phyloP scores from a whole-genome alignment of 2,888 invertebrate species.

The Megalurothrips usitatus region DNA sequence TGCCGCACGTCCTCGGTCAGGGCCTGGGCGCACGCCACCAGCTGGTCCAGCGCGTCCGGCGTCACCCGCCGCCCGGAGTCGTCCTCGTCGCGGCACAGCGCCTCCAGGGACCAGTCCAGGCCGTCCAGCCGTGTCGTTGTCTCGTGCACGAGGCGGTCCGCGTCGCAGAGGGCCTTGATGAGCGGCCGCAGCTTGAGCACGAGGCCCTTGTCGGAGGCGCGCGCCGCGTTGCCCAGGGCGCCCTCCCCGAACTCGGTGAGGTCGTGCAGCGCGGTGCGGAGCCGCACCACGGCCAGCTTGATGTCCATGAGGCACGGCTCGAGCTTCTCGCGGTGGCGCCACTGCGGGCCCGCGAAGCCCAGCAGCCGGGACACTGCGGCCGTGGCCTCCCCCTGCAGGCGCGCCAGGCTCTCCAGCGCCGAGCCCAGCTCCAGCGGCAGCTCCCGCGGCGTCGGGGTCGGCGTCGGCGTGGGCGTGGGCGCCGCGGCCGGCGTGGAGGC shows the following conservation, averaged over 20 bases:
- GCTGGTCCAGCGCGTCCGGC: constrained; percentile 81
- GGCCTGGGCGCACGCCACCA: constrained; percentile 80
- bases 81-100: constrained; percentile 45
- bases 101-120: constrained; percentile 71
- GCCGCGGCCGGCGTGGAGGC: constrained; percentile 31
- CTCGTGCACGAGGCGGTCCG: constrained; percentile 73
- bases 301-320: constrained; percentile 77
- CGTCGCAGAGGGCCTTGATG: constrained; percentile 73
- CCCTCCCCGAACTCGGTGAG: constrained; percentile 86
- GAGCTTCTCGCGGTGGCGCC: constrained; percentile 75
- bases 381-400: constrained; percentile 73
- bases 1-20: constrained; percentile 85
- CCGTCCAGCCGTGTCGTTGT: constrained; percentile 69
- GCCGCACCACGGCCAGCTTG: constrained; percentile 69
- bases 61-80: constrained; percentile 47
- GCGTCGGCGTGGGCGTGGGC: no score
- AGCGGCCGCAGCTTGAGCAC: constrained; percentile 70
- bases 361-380: constrained; percentile 72
- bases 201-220: constrained; percentile 74
- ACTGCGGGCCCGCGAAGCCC: constrained; percentile 72
- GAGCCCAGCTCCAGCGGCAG: constrained; percentile 69
- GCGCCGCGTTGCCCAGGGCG: constrained; percentile 77
- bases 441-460: constrained; percentile 52
- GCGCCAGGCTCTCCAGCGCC: constrained; percentile 69
- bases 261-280: constrained; percentile 78